Percentiles rank a stretch among this genome's conserved stretches.
Conservation (phyloP, 1,140 invertebrate genomes). For the Oreohelix idahoensis region DNA sequence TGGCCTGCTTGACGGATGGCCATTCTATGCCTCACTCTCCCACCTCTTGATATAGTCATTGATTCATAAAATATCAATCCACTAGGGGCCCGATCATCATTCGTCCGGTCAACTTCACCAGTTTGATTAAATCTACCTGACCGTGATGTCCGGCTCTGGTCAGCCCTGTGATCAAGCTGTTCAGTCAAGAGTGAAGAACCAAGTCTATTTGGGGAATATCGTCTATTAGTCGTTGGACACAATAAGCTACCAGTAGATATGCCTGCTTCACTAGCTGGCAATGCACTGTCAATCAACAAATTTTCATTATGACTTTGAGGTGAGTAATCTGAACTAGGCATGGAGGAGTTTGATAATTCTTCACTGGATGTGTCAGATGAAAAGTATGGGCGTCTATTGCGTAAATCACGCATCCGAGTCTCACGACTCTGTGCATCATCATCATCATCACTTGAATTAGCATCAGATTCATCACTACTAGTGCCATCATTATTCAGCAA, state of each 20-base stretch:
- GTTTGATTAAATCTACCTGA: background rate
- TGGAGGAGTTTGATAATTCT: background rate
- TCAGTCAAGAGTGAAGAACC: background rate
- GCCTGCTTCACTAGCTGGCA: background rate
- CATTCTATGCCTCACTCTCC: background rate
- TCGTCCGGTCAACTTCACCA: background rate
- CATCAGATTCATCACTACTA: background rate
- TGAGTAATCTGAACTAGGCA: background rate
- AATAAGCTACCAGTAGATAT: background rate
- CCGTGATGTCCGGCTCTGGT: background rate
- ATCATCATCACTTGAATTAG: background rate
- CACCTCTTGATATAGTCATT: background rate
- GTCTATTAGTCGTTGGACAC: background rate
- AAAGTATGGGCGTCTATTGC: background rate
- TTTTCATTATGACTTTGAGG: background rate
- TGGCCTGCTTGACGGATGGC: conserved; percentile 8
- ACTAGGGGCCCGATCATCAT: background rate
- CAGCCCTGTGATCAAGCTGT: background rate
- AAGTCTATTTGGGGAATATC: background rate
- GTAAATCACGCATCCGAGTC: background rate
- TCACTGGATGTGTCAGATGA: background rate
- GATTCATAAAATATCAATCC: background rate
- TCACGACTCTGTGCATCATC: background rate
- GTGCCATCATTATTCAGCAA: background rate
- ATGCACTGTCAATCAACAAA: background rate